Conservation (phyloP, 2,888 invertebrate genomes). For the Lithophane semibrunnea region DNA sequence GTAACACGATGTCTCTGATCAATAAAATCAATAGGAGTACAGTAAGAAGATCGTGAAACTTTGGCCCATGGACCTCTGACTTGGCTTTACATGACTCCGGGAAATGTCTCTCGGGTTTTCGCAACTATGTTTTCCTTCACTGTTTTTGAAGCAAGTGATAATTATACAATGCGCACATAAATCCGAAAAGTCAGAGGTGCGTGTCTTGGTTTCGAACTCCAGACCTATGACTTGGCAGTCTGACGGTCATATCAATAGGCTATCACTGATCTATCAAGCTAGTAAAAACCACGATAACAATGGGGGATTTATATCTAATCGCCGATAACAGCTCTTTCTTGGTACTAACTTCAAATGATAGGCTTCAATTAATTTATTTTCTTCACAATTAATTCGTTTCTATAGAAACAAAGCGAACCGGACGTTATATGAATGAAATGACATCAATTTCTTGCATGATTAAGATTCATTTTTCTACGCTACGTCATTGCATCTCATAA, state of each 20-base stretch:
- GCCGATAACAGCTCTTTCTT: conserved; percentile 15
- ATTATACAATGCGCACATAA: too few species aligned
- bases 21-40: background rate
- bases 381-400: conserved; percentile 40
- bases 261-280: background rate
- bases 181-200: too few species aligned
- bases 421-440: conserved; percentile 43
- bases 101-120: too few species aligned
- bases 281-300: conserved; percentile 32
- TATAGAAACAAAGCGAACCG: conserved; percentile 16
- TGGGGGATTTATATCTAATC: conserved; percentile 45
- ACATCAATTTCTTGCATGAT: conserved; percentile 51
- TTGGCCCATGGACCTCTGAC: too few species aligned
- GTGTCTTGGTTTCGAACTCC: too few species aligned
- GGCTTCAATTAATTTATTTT: conserved; percentile 28
- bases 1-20: background rate
- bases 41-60: background rate
- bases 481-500: conserved; percentile 54
- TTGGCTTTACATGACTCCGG: too few species aligned
- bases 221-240: too few species aligned
- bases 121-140: too few species aligned
- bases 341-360: conserved; percentile 17
- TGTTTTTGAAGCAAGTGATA: too few species aligned
- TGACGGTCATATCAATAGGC: too few species aligned
- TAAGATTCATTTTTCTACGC: conserved; percentile 43